Conservation (phyloP, 2,113 vertebrate species). For the Clarias gariepinus region DNA sequence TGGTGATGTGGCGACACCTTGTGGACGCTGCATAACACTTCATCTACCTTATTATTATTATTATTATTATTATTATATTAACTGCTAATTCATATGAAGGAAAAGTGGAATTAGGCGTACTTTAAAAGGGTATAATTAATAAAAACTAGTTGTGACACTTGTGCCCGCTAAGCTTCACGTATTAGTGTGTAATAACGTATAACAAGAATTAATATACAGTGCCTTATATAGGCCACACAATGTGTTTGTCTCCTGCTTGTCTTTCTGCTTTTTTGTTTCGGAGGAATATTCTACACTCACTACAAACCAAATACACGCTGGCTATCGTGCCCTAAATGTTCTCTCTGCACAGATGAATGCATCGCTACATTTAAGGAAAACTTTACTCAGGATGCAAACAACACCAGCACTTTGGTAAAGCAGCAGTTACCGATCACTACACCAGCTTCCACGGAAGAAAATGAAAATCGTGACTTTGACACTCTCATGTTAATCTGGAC, state of each 20-base stretch:
- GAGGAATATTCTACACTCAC: constrained; percentile 76
- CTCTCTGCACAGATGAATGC: constrained; percentile 52
- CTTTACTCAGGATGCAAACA: background rate
- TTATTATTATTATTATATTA: too few relatives aligned
- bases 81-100: too few relatives aligned
- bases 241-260: constrained; percentile 71
- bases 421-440: constrained; percentile 75
- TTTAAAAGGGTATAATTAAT: too few relatives aligned
- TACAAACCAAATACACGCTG: constrained; percentile 74
- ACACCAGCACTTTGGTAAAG: background rate
- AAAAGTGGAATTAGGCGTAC: too few relatives aligned
- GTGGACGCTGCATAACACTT: background rate
- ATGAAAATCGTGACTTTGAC: constrained; percentile 65
- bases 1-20: background rate
- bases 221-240: too few relatives aligned
- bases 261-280: constrained; percentile 74
- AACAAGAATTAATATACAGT: too few relatives aligned
- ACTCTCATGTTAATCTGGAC: constrained; percentile 65
- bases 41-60: too few relatives aligned
- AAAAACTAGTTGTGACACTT: too few relatives aligned
- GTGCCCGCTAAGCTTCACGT: too few relatives aligned
- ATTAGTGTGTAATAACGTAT: too few relatives aligned
- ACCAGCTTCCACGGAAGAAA: constrained; percentile 70
- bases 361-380: background rate
- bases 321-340: background rate